Evolutionary conservation across 1,140 invertebrate species (phyloP), one percentile per base, ranked within the genome.

Genomic region (Drosophila asahinai): DNA sequence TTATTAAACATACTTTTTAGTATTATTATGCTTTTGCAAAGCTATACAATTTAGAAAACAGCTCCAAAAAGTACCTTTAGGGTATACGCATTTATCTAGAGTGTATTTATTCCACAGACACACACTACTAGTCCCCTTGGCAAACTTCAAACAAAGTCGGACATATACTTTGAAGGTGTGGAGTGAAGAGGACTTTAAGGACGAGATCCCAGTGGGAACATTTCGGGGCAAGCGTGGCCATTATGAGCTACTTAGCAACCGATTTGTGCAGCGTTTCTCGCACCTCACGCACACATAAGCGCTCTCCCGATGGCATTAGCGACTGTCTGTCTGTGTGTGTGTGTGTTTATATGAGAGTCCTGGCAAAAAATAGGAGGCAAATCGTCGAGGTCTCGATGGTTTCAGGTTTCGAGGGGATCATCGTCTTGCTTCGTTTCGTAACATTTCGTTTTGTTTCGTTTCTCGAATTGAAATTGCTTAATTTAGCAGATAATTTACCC

Each of bases 401-500:
- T 60, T 77, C 55, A 59, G 75, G 74, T 77, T 58, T 47, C 64
- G 25, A 38, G 49, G 36, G 45, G 25, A 58, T 17, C 60, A 45
- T 79, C 27, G 68, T 42, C 42, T 43, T 47, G 64, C 33, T 71
- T 61, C 19, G 57, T 58, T 59, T 43, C 30, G 57, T 45, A 22
- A 38, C 42, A 49, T 75, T 36, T 36, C 30, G 48, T 54, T 48
- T 47, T 68, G 68, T 76, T 48, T 47, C 73, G 68, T 76, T 80
- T 73, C 59, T 80, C 54, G 77, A 79, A 79, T 79, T 79, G 75
- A 79, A 79, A 79, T 79, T 80, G 77, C 77, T 79, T 79, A 79
- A 79, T 79, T 79, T 79, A 80, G 36, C 77, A 79, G 77, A 79
- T 79, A 79, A 79, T 79, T 78, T 80, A 61, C 66, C 52, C 75